Evolutionary conservation across 2,888 invertebrate species (phyloP), one percentile per base, ranked within the genome.

Genomic region (Sinopyrophorus schimmeli): DNA sequence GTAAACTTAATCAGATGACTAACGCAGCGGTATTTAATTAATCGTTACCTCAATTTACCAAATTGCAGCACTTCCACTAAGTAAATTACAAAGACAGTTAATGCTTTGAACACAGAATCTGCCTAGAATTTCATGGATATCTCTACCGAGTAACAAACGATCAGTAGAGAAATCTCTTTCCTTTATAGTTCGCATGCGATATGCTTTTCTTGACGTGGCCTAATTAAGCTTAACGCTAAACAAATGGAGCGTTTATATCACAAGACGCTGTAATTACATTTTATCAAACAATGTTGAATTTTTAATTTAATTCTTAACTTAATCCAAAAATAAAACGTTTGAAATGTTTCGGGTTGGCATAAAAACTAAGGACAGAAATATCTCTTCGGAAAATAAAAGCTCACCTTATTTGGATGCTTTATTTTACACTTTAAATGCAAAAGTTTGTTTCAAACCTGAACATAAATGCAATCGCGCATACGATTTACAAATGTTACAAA

Each of bases 141-240:
- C 35, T 51, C 35, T 12, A 32, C 16, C 32, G 23, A 42, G 34
- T 30, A 42, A 32, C 47, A 47, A 41, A 41, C 46, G 46, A 47
- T 47, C 47, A 40, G 41, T 41, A 34, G 46, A 40, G 44, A 31
- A 46, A 42, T 46, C 34, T 46, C 38, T 38, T 50, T 50, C 40
- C 43, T 46, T 50, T 50, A 44, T 44, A 44, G 39, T 44, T 43
- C 17, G 21, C 39, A 42, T 42, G 41, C 47, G 50, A 47, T 52
- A 44, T 54, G 52, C 54, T 50, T 55, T 55, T 51, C 55, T 53
- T 54, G 55, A 54, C 59, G 51, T 51, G 44, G 43, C 53, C 58
- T 61, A 63, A 64, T 62, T 63, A 63, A 61, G 57, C 60, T 56
- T 47, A 53, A 55, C 57, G 53, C 61, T 58, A 61, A 62, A 63